Evolutionary conservation across 1,140 invertebrate species (phyloP).

Genomic region (Hydropsyche tenuis): DNA sequence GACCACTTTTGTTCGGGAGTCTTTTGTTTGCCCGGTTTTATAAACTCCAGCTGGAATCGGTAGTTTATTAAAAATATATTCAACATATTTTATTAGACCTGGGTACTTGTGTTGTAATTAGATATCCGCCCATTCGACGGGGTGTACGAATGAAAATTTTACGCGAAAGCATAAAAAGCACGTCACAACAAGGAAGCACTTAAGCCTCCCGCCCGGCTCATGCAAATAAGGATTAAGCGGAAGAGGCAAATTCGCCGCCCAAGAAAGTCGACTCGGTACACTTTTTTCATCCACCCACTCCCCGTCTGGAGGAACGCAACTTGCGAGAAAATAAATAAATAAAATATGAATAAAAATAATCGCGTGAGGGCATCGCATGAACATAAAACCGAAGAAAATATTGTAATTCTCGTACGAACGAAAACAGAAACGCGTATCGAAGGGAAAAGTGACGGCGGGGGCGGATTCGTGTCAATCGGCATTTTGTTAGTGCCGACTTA

Average conservation of each 20-base stretch:
- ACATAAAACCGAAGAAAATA: slow-evolving; percentile 1
- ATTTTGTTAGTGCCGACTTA: slow-evolving; percentile 1
- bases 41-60: no score
- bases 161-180: not conserved
- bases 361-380: not conserved
- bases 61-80: no score
- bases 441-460: not conserved
- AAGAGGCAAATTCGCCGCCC: not conserved
- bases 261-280: not conserved
- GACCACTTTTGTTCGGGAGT: not conserved
- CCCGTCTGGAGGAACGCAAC: no score
- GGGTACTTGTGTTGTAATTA: not conserved
- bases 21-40: not conserved
- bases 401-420: not conserved
- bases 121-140: not conserved
- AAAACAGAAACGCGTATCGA: not conserved
- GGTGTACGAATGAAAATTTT: no score
- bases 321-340: not conserved
- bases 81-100: no score
- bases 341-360: not conserved
- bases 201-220: slow-evolving; percentile 12
- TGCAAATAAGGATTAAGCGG: slow-evolving; percentile 32
- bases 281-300: no score
- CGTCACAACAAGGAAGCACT: slow-evolving; percentile 28
- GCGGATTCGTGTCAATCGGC: slow-evolving; percentile 3